phyloP scores from a whole-genome alignment of 2,797 vertebrate genomes.

The Odontamblyopus rebecca region DNA sequence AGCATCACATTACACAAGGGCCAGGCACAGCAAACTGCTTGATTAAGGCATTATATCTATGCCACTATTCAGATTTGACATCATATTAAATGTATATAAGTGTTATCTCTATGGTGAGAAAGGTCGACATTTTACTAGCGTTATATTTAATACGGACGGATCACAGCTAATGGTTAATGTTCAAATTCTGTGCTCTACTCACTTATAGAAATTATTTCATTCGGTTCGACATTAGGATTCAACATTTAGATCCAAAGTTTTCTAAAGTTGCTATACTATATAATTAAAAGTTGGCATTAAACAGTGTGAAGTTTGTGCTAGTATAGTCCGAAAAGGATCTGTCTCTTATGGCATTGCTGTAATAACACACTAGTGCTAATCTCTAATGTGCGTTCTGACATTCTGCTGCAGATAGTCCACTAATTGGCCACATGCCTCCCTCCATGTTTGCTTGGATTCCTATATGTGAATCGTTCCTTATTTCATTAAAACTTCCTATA shows the following conservation, averaged over 20 bases:
- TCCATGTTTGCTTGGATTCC: conserved; percentile 42
- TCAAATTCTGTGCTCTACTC: too few relatives aligned
- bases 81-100: not conserved
- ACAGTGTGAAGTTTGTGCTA: conserved; percentile 68
- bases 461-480: conserved; percentile 27
- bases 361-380: conserved; percentile 55
- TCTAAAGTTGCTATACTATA: not conserved
- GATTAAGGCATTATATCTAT: conserved; percentile 21
- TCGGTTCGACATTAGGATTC: too few relatives aligned
- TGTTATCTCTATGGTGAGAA: not conserved
- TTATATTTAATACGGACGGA: too few relatives aligned
- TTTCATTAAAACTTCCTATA: conserved; percentile 29
- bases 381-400: conserved; percentile 43
- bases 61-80: not conserved
- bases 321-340: conserved; percentile 63
- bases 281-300: conserved; percentile 23
- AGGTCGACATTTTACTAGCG: too few relatives aligned
- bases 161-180: too few relatives aligned
- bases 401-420: conserved; percentile 30
- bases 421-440: conserved; percentile 43
- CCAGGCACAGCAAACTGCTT: conserved; percentile 8
- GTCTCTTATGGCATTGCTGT: conserved; percentile 33
- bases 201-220: too few relatives aligned
- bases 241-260: not conserved
- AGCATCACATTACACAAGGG: conserved; percentile 40